phyloP scores from a whole-genome alignment of 2,113 vertebrate genomes.

The Phrynosoma platyrhinos region DNA sequence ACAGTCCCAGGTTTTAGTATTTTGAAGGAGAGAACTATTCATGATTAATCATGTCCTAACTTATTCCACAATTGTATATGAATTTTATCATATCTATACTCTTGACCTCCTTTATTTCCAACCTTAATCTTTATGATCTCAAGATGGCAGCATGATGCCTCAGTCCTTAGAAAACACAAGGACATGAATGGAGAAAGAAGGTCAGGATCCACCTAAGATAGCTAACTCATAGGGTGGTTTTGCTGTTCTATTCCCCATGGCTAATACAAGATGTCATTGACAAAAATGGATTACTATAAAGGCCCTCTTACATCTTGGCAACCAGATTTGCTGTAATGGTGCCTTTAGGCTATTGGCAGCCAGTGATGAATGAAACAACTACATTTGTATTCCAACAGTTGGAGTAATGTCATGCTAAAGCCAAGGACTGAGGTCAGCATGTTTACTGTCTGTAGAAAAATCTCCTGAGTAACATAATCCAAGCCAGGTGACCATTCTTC shows the following conservation, averaged over 20 bases:
- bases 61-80: not conserved
- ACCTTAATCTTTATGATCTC: not conserved
- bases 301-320: not conserved
- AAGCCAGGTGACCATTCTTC: constrained; percentile 18
- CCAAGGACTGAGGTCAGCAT: constrained; percentile 25
- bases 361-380: constrained; percentile 9
- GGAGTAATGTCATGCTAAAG: constrained; percentile 22
- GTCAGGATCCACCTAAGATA: not conserved
- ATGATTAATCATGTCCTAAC: not conserved
- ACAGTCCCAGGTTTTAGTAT: too few relatives aligned
- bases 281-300: not conserved
- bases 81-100: not conserved
- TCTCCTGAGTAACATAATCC: constrained; percentile 21
- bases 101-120: too few relatives aligned
- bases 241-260: not conserved
- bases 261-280: constrained; percentile 10
- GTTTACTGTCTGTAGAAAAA: constrained; percentile 24
- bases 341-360: constrained; percentile 23
- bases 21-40: too few relatives aligned
- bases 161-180: not conserved
- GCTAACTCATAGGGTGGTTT: not conserved
- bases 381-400: constrained; percentile 11
- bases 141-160: not conserved
- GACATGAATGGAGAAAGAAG: not conserved
- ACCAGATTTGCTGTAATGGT: constrained; percentile 10